Evolutionary conservation across 1,140 invertebrate genomes (phyloP).

Genomic region (Ips typographus): DNA sequence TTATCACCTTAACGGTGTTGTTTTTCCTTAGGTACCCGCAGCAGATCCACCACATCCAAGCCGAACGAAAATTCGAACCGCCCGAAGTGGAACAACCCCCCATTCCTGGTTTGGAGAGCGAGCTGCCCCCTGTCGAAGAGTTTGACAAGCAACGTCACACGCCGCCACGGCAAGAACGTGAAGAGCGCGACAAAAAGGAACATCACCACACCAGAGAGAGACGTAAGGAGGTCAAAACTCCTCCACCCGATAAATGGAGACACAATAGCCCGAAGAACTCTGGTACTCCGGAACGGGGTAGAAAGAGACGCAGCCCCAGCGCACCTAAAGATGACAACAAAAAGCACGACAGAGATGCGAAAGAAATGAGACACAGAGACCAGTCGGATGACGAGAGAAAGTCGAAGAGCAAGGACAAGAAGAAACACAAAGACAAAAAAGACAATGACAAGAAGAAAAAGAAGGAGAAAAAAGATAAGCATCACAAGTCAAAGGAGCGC

Average conservation of each 20-base stretch:
- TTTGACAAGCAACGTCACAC: constrained; percentile 17
- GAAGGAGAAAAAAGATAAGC: constrained; percentile 52
- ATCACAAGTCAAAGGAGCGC: constrained; percentile 57
- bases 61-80: constrained; percentile 45
- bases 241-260: constrained; percentile 37
- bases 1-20: neutral
- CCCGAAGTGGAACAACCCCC: constrained; percentile 50
- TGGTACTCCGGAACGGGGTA: constrained; percentile 46
- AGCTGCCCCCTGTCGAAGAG: constrained; percentile 30
- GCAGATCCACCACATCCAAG: constrained; percentile 36
- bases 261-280: constrained; percentile 42
- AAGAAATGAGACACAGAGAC: constrained; percentile 46
- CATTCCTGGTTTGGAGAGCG: constrained; percentile 47
- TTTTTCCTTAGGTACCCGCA: constrained; percentile 42
- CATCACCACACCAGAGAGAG: constrained; percentile 17
- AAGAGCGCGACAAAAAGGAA: constrained; percentile 31
- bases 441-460: constrained; percentile 59
- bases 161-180: constrained; percentile 27
- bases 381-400: constrained; percentile 50
- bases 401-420: constrained; percentile 58
- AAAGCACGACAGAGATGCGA: constrained; percentile 47
- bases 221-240: constrained; percentile 26
- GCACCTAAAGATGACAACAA: constrained; percentile 52
- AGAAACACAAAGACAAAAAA: constrained; percentile 58
- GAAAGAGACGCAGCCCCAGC: constrained; percentile 34